phyloP scores from a whole-genome alignment of 2,797 vertebrate species.

The Anas georgica region DNA sequence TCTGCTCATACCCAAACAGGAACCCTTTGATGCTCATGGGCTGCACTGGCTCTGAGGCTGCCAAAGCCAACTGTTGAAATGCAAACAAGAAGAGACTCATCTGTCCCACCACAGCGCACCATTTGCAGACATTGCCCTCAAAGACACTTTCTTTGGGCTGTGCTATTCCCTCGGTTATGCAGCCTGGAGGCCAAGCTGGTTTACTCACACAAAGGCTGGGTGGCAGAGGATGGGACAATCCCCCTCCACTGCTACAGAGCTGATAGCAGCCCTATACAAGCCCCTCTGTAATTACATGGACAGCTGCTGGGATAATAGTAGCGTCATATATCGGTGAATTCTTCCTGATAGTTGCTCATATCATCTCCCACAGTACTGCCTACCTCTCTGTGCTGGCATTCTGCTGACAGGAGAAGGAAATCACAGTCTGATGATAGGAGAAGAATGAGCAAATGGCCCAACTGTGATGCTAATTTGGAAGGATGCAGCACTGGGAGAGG shows the following conservation, averaged over 20 bases:
- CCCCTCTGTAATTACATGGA: neutral
- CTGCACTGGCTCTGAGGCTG: neutral
- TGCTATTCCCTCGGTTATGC: rapidly evolving
- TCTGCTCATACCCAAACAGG: neutral
- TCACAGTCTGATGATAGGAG: no score
- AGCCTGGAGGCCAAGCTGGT: neutral
- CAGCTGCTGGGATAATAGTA: neutral
- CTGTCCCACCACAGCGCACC: neutral
- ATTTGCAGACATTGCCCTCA: neutral
- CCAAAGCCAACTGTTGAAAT: conserved; percentile 2
- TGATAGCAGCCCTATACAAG: neutral
- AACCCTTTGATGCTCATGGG: neutral
- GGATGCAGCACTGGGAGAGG: neutral
- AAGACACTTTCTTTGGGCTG: neutral
- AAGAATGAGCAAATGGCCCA: neutral
- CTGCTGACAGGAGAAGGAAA: neutral
- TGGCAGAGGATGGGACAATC: neutral
- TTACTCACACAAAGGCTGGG: neutral
- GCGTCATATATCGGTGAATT: neutral
- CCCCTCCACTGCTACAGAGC: neutral
- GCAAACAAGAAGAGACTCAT: conserved; percentile 15
- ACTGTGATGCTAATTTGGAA: neutral
- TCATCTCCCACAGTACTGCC: no score
- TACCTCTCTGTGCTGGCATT: neutral
- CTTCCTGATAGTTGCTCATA: neutral